These are phyloP conservation scores for Cryptops parisi DNA, from an alignment of 2,888 invertebrate genomes.

Conservation along the genomic window DNA sequence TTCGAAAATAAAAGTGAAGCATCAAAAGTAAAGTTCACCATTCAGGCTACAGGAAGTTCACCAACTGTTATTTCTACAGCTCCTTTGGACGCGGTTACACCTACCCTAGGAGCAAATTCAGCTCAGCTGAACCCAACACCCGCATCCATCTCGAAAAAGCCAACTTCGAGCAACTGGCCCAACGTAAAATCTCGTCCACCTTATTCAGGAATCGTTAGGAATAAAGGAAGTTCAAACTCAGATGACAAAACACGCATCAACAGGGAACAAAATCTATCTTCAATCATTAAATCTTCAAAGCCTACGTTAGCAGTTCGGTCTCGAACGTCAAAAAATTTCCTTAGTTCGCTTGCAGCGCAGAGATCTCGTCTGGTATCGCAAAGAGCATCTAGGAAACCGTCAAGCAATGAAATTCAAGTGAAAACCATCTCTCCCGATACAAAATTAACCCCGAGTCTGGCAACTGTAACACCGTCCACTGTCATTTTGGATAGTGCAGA, in stretches of 20 bases:
- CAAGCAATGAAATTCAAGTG: neutral
- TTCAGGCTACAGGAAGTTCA: neutral
- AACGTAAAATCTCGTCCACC: conserved; percentile 7
- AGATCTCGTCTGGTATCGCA: neutral
- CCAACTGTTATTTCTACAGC: neutral
- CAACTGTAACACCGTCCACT: conserved; percentile 3
- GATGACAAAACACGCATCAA: conserved; percentile 9
- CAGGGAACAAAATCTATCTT: neutral
- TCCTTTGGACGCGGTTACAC: neutral
- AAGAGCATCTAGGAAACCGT: neutral
- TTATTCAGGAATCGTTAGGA: conserved; percentile 4
- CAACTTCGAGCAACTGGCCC: conserved; percentile 4
- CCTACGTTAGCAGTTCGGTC: neutral
- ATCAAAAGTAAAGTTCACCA: neutral
- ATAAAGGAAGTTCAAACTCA: neutral
- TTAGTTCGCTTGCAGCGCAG: neutral
- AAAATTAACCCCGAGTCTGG: neutral
- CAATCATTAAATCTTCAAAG: neutral
- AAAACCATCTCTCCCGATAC: conserved; percentile 1
- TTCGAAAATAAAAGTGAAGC: conserved; percentile 17
- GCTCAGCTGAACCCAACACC: neutral
- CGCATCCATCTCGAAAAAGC: conserved; percentile 1
- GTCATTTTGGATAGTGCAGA: neutral
- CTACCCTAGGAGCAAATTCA: neutral
- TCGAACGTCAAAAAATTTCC: neutral